Evolutionary conservation across 2,888 invertebrate species (phyloP).

Genomic region (Acrobasis repandana): DNA sequence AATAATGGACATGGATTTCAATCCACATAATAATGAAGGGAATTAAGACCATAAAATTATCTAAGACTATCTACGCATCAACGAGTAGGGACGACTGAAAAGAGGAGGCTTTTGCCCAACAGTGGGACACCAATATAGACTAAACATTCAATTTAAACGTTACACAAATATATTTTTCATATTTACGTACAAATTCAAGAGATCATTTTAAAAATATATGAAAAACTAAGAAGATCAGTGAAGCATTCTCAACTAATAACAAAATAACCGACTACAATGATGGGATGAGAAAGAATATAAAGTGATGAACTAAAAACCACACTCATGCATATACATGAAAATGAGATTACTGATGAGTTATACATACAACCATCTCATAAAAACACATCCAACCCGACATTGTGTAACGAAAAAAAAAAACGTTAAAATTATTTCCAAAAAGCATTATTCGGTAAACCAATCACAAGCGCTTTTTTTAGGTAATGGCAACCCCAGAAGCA

Average conservation of each 20-base stretch:
- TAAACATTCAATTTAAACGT: no score
- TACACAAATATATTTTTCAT: no score
- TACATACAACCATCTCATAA: constrained; percentile 50
- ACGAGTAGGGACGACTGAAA: no score
- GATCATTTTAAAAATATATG: not conserved
- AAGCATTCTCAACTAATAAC: constrained; percentile 17
- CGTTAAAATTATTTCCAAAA: constrained; percentile 46
- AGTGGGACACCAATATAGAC: no score
- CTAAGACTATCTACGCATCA: no score
- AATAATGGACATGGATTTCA: no score
- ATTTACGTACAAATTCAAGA: not conserved
- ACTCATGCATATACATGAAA: constrained; percentile 77
- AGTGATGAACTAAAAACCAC: constrained; percentile 65
- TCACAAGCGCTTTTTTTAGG: constrained; percentile 68
- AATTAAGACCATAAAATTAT: no score
- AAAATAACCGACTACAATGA: constrained; percentile 45
- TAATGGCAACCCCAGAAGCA: constrained; percentile 77
- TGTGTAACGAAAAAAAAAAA: constrained; percentile 36
- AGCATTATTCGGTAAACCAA: constrained; percentile 79
- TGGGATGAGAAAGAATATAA: constrained; percentile 38
- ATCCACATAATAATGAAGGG: no score
- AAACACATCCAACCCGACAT: constrained; percentile 73
- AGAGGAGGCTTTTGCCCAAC: no score
- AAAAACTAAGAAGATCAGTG: constrained; percentile 11
- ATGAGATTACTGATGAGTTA: constrained; percentile 45